Evolutionary conservation across 2,888 invertebrate genomes (phyloP).

Genomic region (Ormyrus nitidulus): DNA sequence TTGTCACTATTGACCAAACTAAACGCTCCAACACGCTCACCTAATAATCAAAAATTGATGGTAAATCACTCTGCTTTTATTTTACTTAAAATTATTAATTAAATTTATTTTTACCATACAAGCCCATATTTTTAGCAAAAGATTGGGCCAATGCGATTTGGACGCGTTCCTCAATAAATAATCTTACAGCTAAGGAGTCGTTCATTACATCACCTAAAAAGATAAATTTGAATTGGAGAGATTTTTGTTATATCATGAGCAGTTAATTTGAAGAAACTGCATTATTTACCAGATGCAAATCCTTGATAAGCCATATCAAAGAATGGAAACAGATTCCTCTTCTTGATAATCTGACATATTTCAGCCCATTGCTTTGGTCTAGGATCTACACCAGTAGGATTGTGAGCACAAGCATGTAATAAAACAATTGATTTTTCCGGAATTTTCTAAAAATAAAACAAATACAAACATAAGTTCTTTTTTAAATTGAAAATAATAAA

Average conservation of each 20-base stretch:
- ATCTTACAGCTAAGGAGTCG: constrained; percentile 92
- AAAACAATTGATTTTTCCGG: constrained; percentile 93
- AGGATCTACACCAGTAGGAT: constrained; percentile 98
- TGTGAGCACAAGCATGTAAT: constrained; percentile 98
- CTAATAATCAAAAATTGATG: constrained; percentile 72
- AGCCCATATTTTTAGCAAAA: constrained; percentile 98
- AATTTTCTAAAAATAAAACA: constrained; percentile 84
- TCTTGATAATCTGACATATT: constrained; percentile 88
- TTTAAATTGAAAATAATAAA: background rate
- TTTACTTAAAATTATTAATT: too few relatives aligned
- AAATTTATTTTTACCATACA: constrained; percentile 78
- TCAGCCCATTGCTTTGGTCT: constrained; percentile 92
- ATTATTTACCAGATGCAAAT: constrained; percentile 85
- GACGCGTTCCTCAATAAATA: constrained; percentile 93
- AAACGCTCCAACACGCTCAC: constrained; percentile 96
- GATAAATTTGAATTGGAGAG: constrained; percentile 23
- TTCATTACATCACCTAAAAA: constrained; percentile 84
- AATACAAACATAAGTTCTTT: background rate
- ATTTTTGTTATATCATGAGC: background rate
- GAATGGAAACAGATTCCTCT: constrained; percentile 89
- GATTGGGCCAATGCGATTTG: constrained; percentile 92
- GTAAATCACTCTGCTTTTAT: too few relatives aligned
- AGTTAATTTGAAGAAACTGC: constrained; percentile 3
- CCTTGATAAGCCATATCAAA: constrained; percentile 99
- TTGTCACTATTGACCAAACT: constrained; percentile 84